Base-by-base conservation (phyloP, 37 sponge, comb jelly and placozoan genomes). In the Chondrilla cf. caribensis region DNA sequence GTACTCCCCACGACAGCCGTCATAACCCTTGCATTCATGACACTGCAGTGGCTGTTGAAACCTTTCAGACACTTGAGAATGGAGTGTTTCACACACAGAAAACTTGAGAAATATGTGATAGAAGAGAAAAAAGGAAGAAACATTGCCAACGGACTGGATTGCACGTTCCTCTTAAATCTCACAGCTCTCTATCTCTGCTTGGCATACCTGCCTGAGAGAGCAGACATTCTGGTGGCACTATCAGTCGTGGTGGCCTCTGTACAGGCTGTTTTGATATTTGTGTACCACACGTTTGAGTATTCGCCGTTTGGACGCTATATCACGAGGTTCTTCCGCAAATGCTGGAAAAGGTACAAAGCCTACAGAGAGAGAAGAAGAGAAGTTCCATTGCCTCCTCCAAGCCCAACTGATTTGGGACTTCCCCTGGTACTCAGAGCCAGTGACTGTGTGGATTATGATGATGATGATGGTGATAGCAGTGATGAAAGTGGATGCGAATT, bases 111-210 rank as follows among this genome's bases (percentile, higher is more conserved):
- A 37, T 62, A 62, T 62, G 24, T 15, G 21, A 39, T 37, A 5
- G 36, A 41, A 5, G 76, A 73, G 1, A 39, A 73, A 25, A 67
- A 29, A 7, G 68, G 33, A 2, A 67, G 32, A 39, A 73, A 37
- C 22, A 39, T 39, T 38, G 76, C 76, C 43, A 73, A 73, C 76
- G n/a, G 24, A 19, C 25, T 73, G 43, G 76, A 73, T 43, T 36
- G 31, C n/a, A 21, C 76, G 21, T 73, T 73, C 25, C 76, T 73
- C 15, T 19, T 73, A 21, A 73, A 73, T 37, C 41, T 73, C 44
- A 73, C 44, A 41, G 76, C 43, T 42, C 76, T 73, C 42, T 73
- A 36, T 37, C 21, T 42, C 38, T 73, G 41, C 76, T 36, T 73
- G 7, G 17, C 76, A 40, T 67, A 26, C 68, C 68, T 67, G 1